Conservation (phyloP, 2,888 invertebrate genomes). For the Ochropacha duplaris region DNA sequence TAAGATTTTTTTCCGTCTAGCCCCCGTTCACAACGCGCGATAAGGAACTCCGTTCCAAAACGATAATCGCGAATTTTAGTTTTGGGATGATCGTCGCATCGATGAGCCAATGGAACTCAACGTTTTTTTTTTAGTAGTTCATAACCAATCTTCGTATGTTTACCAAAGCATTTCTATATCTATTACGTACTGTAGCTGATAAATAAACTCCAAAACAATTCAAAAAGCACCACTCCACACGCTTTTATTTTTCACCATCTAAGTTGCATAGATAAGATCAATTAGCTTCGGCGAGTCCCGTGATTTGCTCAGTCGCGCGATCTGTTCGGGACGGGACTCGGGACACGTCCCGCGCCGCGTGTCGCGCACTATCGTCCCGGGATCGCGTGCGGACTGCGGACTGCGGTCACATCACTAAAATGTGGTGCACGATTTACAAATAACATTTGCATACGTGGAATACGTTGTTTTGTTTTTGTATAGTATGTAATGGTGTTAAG, state of each 20-base stretch:
- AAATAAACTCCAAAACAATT: background rate
- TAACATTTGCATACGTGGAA: slow-evolving; percentile 9
- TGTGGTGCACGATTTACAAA: slow-evolving; percentile 19
- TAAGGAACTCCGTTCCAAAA: no score
- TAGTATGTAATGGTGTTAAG: background rate
- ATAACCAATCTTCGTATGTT: no score
- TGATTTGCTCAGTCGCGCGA: slow-evolving; percentile 57
- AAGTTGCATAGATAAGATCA: slow-evolving; percentile 62
- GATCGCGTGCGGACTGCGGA: slow-evolving; percentile 45
- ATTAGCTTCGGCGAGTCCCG: slow-evolving; percentile 55
- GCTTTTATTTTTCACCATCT: slow-evolving; percentile 14
- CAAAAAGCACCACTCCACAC: slow-evolving; percentile 9
- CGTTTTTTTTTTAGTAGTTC: no score
- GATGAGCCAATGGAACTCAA: no score
- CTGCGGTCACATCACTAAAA: slow-evolving; percentile 31
- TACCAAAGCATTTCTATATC: background rate
- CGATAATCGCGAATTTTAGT: no score
- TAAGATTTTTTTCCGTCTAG: no score
- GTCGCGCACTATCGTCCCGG: slow-evolving; percentile 55
- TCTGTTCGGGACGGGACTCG: slow-evolving; percentile 45
- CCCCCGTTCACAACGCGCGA: no score
- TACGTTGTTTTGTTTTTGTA: background rate
- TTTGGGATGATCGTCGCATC: no score
- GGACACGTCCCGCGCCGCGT: slow-evolving; percentile 51
- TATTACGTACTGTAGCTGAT: background rate